These are phyloP conservation scores for Xyliphius kryptos DNA, from an alignment of 2,113 vertebrate genomes.

Conservation along the genomic window DNA sequence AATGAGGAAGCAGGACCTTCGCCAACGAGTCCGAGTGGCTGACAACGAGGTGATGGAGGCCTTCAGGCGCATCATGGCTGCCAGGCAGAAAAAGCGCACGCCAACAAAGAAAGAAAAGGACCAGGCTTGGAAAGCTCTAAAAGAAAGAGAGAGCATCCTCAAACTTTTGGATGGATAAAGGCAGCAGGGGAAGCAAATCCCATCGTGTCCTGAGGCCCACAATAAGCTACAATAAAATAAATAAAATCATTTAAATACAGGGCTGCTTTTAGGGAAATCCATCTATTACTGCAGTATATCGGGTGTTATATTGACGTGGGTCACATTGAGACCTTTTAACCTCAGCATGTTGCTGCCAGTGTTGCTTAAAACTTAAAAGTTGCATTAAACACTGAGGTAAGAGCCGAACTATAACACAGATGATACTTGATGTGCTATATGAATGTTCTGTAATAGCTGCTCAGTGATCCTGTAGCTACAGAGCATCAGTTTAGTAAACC, in stretches of 20 bases:
- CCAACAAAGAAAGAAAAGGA: slow-evolving; percentile 98
- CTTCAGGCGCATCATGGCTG: slow-evolving; percentile 96
- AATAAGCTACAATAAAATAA: too few species aligned
- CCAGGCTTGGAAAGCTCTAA: slow-evolving; percentile 94
- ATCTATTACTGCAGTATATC: background rate
- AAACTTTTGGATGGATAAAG: slow-evolving; percentile 84
- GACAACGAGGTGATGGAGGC: slow-evolving; percentile 98
- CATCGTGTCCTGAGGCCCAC: background rate
- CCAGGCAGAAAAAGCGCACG: slow-evolving; percentile 94
- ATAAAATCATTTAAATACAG: background rate
- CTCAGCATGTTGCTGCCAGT: too few species aligned
- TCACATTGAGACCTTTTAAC: too few species aligned
- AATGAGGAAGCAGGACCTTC: slow-evolving; percentile 88
- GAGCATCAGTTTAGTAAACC: too few species aligned
- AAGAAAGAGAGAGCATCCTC: slow-evolving; percentile 93
- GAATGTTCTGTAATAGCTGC: too few species aligned
- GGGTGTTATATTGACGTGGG: too few species aligned
- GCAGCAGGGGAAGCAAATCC: slow-evolving; percentile 8
- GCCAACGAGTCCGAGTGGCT: slow-evolving; percentile 88
- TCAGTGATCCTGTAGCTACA: too few species aligned
- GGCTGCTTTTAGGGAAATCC: slow-evolving; percentile 8
- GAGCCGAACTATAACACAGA: too few species aligned
- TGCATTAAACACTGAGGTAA: too few species aligned
- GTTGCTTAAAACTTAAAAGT: too few species aligned
- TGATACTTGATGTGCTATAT: too few species aligned